A percentile compares a stretch with the other conserved stretches of the same genome.
phyloP scores from a whole-genome alignment of 2,888 invertebrate species.

The Dichetophora obliterata region DNA sequence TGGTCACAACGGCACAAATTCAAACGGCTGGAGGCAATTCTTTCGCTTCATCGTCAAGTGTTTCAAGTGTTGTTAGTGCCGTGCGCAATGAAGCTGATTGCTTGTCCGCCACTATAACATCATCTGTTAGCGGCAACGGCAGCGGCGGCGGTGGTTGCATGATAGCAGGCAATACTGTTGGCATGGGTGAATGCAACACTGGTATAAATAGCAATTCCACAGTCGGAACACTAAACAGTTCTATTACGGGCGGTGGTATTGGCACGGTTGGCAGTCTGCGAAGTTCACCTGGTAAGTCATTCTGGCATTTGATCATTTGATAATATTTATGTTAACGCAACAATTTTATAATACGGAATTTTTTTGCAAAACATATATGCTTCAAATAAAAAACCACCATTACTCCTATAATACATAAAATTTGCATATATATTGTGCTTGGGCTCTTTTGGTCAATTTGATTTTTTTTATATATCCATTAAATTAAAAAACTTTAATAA shows the following conservation, averaged over 20 bases:
- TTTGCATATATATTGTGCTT: no score
- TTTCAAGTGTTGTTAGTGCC: constrained; percentile 68
- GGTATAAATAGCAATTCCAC: constrained; percentile 45
- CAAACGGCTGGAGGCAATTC: constrained; percentile 67
- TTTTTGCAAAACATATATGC: neutral
- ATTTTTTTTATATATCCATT: no score
- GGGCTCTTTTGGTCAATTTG: no score
- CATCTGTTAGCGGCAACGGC: constrained; percentile 52
- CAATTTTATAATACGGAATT: no score
- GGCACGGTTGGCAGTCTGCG: constrained; percentile 55
- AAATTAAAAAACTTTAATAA: no score
- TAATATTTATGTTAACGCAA: neutral
- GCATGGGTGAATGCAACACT: constrained; percentile 35
- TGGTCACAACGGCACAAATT: constrained; percentile 69
- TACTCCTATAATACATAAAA: no score
- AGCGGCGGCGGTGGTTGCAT: constrained; percentile 48
- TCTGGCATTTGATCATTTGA: neutral
- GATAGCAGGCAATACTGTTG: constrained; percentile 21
- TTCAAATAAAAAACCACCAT: no score
- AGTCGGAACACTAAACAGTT: constrained; percentile 38
- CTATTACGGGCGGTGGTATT: constrained; percentile 43
- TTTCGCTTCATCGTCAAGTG: constrained; percentile 68
- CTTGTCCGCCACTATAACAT: constrained; percentile 52
- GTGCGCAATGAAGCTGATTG: constrained; percentile 62
- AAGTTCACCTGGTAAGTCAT: constrained; percentile 62